Percentiles rank a stretch among this genome's conserved stretches.
phyloP scores from a whole-genome alignment of 2,888 invertebrate genomes.

The Euspilapteryx auroguttella region DNA sequence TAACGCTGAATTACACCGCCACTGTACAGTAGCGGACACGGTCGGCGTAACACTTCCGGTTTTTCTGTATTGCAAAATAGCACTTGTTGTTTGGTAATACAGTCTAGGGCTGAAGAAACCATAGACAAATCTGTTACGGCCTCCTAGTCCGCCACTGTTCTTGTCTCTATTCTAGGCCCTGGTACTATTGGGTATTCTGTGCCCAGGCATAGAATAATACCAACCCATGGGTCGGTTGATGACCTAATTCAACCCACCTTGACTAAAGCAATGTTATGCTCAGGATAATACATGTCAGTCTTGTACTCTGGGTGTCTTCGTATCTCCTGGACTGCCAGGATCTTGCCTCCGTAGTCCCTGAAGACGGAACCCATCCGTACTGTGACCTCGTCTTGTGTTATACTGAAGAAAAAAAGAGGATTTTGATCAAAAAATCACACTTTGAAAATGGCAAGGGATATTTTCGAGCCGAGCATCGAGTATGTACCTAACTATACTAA shows the following conservation, averaged over 20 bases:
- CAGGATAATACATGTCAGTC: slow-evolving; percentile 46
- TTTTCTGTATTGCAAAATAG: no score
- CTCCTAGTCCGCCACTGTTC: no score
- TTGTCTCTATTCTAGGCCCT: slow-evolving; percentile 1
- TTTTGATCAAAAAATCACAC: slow-evolving; percentile 1
- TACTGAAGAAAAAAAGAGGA: slow-evolving; percentile 16
- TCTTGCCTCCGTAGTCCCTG: slow-evolving; percentile 37
- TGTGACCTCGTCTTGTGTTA: slow-evolving; percentile 36
- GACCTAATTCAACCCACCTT: slow-evolving; percentile 19
- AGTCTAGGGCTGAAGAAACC: no score
- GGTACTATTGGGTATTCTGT: not conserved
- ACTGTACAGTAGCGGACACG: no score
- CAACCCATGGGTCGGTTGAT: not conserved
- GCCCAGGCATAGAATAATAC: not conserved
- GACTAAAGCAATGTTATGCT: slow-evolving; percentile 44
- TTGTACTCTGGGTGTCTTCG: slow-evolving; percentile 36
- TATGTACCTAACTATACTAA: no score
- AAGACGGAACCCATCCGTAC: slow-evolving; percentile 43
- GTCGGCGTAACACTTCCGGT: no score
- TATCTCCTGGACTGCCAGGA: slow-evolving; percentile 30
- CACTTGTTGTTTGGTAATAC: no score
- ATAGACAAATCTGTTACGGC: no score
- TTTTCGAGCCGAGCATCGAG: no score
- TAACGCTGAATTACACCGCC: no score
- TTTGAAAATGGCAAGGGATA: not conserved